Conservation (phyloP, 2,888 invertebrate species). For the Lasiommata megera region DNA sequence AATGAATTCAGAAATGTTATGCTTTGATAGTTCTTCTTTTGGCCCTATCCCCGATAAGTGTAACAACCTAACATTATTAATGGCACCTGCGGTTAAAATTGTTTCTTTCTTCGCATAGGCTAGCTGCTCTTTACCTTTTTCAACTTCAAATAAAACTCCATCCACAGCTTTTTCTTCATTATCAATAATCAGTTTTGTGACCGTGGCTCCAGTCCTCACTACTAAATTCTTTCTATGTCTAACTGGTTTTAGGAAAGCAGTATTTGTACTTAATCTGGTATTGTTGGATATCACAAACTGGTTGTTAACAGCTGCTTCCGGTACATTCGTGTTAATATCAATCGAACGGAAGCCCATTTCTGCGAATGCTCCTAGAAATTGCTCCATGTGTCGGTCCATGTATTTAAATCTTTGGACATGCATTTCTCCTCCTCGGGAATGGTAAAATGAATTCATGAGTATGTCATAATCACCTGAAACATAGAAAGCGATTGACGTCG, state of each 20-base stretch:
- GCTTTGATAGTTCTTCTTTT: constrained; percentile 55
- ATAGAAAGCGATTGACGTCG: neutral
- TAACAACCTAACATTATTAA: constrained; percentile 68
- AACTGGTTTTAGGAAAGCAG: constrained; percentile 66
- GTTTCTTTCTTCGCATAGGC: constrained; percentile 71
- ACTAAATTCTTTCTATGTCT: constrained; percentile 65
- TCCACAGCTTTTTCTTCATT: constrained; percentile 64
- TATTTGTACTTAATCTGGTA: constrained; percentile 69
- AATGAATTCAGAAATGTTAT: constrained; percentile 56
- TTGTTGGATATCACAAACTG: constrained; percentile 69
- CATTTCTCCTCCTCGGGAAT: constrained; percentile 72
- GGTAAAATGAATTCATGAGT: constrained; percentile 68
- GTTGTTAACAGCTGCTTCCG: constrained; percentile 68
- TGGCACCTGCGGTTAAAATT: constrained; percentile 66
- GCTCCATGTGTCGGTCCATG: constrained; percentile 63
- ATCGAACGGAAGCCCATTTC: constrained; percentile 68
- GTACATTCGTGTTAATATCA: constrained; percentile 67
- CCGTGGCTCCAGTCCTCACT: constrained; percentile 64
- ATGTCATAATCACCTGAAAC: constrained; percentile 73
- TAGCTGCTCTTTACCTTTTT: constrained; percentile 63
- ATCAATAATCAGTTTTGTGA: constrained; percentile 65
- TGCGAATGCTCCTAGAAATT: constrained; percentile 60
- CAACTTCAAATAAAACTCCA: constrained; percentile 64
- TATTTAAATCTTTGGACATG: constrained; percentile 70
- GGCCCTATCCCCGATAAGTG: constrained; percentile 73